phyloP scores from a whole-genome alignment of 1,140 invertebrate species.

The Leptinotarsa defecta region DNA sequence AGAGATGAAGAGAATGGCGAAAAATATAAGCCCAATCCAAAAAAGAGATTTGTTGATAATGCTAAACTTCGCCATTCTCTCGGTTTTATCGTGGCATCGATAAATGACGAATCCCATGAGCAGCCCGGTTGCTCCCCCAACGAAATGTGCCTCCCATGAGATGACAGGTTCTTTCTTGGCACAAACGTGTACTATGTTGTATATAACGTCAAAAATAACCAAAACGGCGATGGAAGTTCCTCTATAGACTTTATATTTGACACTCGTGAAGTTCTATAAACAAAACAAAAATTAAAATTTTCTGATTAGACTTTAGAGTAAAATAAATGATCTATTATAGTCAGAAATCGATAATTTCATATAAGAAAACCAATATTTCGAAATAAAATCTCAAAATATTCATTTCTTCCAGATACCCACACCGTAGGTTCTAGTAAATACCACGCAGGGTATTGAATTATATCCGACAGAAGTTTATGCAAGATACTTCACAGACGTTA shows the following conservation, averaged over 20 bases:
- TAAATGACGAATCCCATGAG: conserved; percentile 77
- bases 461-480: no score
- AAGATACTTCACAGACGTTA: no score
- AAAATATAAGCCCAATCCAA: conserved; percentile 39
- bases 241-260: conserved; percentile 65
- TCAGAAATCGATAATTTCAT: no score
- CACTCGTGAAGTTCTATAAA: conserved; percentile 64
- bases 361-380: no score
- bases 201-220: conserved; percentile 63
- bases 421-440: no score
- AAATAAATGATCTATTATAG: conserved; percentile 11
- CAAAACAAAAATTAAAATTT: conserved; percentile 27
- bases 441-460: no score
- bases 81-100: conserved; percentile 24
- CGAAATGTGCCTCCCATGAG: conserved; percentile 75
- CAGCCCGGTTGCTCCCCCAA: conserved; percentile 78
- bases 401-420: no score
- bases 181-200: conserved; percentile 57
- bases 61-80: background rate
- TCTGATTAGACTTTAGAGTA: no score
- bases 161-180: conserved; percentile 61
- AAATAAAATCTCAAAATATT: no score
- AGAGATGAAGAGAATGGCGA: conserved; percentile 36
- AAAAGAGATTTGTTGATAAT: conserved; percentile 34
- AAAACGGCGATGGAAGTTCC: conserved; percentile 65